Evolutionary conservation across 2,888 invertebrate genomes (phyloP), one percentile per base, ranked within the genome.

Genomic region (Piscicola geometra): DNA sequence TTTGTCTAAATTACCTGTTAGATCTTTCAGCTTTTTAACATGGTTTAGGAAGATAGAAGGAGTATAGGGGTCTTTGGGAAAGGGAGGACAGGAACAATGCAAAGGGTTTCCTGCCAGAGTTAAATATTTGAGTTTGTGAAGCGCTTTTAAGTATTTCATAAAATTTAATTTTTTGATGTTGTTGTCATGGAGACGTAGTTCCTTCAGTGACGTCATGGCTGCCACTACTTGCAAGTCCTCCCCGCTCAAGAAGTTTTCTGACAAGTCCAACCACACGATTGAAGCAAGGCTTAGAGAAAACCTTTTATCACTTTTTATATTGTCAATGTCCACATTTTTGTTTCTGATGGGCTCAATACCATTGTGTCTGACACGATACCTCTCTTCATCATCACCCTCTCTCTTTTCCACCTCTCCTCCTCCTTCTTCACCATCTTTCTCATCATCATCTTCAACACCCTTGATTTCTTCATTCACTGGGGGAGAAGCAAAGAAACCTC

Each of bases 141-240:
- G 60, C 25, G 60, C 60, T 56, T 56, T 3, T 5, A 56, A 56
- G 5, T 56, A n/a, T 3, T 18, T 5, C 25, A 56, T 25, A 5
- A 21, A 18, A 21, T 21, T 25, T 5, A 56, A 25, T 56, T 56
- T 5, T 56, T 21, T 25, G n/a, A 56, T 56, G 9, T 21, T 25
- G 60, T 56, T 56, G 60, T 56, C n/a, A 21, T 56, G 60, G 60
- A 56, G 60, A 56, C n/a, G 60, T 5, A 56, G n/a, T 56, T 21
- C 60, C 21, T 50, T 71, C 33, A 71, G 25, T 30, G n/a, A 25
- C 3, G 28, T 41, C 32, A 47, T 71, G 21, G 25, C 50, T 9
- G 28, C 25, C 52, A 71, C 25, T 9, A 47, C 71, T 12, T 41
- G 30, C 52, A 71, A 30, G 28, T n/a, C 33, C 21, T 71, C 71